These are phyloP conservation scores for Aradus depressus DNA, from an alignment of 2,888 invertebrate species.

Conservation along the genomic window DNA sequence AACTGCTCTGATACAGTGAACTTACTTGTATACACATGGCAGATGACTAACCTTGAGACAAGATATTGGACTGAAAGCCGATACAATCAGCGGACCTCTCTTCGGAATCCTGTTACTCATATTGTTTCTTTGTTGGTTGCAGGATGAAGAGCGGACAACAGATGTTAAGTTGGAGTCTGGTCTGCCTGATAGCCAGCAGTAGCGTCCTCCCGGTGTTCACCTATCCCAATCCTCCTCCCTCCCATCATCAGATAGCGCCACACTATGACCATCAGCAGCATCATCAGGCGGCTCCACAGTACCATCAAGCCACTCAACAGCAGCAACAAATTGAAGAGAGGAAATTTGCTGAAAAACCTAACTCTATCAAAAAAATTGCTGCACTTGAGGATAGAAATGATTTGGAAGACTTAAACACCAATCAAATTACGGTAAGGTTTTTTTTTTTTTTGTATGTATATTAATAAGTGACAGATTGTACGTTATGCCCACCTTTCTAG, in stretches of 20 bases:
- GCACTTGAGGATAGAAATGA: conserved; percentile 43
- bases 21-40: too few species aligned
- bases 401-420: conserved; percentile 67
- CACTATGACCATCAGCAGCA: conserved; percentile 11
- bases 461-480: too few species aligned
- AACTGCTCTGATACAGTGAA: too few species aligned
- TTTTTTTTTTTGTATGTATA: too few species aligned
- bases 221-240: conserved; percentile 26
- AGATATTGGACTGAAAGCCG: too few species aligned
- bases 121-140: not conserved
- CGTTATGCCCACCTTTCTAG: too few species aligned
- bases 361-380: conserved; percentile 71
- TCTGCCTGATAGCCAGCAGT: conserved; percentile 56
- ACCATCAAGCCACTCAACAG: conserved; percentile 23
- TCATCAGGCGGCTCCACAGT: conserved; percentile 13
- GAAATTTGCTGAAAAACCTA: conserved; percentile 82
- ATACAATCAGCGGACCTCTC: too few species aligned
- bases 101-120: too few species aligned
- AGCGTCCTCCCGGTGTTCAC: conserved; percentile 51
- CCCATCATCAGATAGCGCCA: conserved; percentile 16
- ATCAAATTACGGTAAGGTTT: conserved; percentile 52
- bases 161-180: conserved; percentile 56
- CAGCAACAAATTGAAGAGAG: conserved; percentile 43
- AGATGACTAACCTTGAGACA: too few species aligned
- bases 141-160: conserved; percentile 36